phyloP scores from a whole-genome alignment of 2,113 vertebrate genomes.

The Origma solitaria region DNA sequence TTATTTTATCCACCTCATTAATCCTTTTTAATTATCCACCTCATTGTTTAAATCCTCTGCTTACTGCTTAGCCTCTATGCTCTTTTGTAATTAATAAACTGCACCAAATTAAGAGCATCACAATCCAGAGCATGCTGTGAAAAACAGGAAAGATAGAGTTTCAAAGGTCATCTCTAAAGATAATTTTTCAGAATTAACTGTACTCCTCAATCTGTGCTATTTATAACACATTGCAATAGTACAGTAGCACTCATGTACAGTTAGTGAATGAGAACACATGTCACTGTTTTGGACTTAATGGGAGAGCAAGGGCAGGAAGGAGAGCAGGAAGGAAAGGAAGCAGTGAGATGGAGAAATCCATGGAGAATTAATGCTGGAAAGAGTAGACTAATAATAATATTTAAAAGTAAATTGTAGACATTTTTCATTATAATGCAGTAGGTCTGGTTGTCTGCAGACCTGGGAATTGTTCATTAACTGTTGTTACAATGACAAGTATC shows the following conservation, averaged over 20 bases:
- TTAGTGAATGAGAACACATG: background rate
- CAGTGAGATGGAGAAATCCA: background rate
- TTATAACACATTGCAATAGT: background rate
- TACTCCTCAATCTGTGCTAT: conserved; percentile 12
- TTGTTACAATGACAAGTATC: background rate
- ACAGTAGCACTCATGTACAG: background rate
- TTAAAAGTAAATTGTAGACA: background rate
- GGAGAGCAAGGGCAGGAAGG: background rate
- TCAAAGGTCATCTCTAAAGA: conserved; percentile 31
- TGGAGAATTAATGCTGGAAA: background rate
- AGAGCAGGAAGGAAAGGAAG: background rate
- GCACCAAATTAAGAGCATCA: conserved; percentile 1
- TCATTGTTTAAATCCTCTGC: conserved; percentile 49
- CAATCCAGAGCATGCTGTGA: background rate
- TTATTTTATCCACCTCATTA: conserved; percentile 55
- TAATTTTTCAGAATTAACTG: conserved; percentile 40
- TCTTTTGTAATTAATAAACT: conserved; percentile 40
- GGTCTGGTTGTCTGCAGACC: background rate
- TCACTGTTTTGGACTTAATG: background rate
- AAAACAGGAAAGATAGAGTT: background rate
- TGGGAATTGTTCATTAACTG: background rate
- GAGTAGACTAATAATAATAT: background rate
- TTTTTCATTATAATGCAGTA: conserved; percentile 3
- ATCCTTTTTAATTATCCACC: conserved; percentile 59
- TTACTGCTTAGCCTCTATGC: background rate